phyloP scores from a whole-genome alignment of 2,113 vertebrate genomes.

The Laterallus jamaicensis region DNA sequence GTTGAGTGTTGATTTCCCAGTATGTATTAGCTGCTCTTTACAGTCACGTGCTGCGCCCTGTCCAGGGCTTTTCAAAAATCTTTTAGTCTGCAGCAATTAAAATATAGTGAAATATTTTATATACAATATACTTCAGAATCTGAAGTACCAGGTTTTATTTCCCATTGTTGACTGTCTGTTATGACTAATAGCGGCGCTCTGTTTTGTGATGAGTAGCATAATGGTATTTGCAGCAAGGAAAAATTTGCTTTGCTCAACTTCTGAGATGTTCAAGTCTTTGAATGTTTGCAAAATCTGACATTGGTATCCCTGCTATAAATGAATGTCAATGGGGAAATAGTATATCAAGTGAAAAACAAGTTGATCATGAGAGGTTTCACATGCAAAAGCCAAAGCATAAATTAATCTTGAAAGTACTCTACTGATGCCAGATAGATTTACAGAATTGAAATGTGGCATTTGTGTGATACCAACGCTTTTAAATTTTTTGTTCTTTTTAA shows the following conservation, averaged over 20 bases:
- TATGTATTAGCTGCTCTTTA: not conserved
- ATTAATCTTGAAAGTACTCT: not conserved
- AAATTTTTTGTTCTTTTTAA: not conserved
- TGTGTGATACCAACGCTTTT: not conserved
- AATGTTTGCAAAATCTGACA: not conserved
- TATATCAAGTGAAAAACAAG: not conserved
- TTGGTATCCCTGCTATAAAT: not conserved
- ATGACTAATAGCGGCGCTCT: not conserved
- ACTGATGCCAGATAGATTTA: not conserved
- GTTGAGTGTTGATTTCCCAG: not conserved
- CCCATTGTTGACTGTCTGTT: not conserved
- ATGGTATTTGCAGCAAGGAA: not conserved
- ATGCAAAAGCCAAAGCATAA: not conserved
- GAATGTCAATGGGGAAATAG: not conserved
- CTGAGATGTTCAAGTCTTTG: not conserved
- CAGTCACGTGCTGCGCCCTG: not conserved
- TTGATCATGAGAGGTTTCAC: not conserved
- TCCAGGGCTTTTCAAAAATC: not conserved
- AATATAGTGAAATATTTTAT: not conserved
- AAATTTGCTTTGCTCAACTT: not conserved
- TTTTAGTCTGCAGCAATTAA: not conserved
- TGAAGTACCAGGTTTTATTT: not conserved
- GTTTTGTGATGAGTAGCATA: not conserved
- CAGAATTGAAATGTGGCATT: not conserved
- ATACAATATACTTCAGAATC: not conserved